These are phyloP conservation scores for Carduelis carduelis DNA, from an alignment of 2,797 vertebrate species.

Conservation along the genomic window DNA sequence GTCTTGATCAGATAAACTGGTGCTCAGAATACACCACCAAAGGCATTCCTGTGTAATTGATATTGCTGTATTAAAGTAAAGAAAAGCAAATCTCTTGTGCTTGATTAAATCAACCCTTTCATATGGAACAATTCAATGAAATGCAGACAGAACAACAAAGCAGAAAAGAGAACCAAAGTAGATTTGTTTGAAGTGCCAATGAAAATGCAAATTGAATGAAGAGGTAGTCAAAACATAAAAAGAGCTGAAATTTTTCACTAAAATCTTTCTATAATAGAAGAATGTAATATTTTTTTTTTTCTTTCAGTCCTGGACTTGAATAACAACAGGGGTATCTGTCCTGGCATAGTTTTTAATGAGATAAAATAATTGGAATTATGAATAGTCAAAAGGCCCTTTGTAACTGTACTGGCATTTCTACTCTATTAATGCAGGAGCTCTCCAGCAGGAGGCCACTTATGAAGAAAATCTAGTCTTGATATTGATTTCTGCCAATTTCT, in stretches of 20 bases:
- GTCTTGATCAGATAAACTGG: neutral
- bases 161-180: neutral
- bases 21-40: neutral
- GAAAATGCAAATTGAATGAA: neutral
- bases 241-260: neutral
- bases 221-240: neutral
- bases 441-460: neutral
- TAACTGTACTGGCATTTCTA: neutral
- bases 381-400: neutral
- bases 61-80: neutral
- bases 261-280: neutral
- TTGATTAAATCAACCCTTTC: neutral
- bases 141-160: neutral
- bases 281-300: neutral
- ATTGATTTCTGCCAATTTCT: neutral
- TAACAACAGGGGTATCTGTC: neutral
- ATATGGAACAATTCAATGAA: neutral
- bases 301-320: neutral
- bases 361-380: neutral
- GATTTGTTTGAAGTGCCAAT: neutral
- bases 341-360: neutral
- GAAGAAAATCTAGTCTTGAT: neutral
- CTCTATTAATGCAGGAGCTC: neutral
- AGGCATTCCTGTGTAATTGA: neutral
- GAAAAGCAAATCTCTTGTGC: neutral